Evolutionary conservation across 2,797 vertebrate genomes (phyloP).

Genomic region (Smutsia gigantea): DNA sequence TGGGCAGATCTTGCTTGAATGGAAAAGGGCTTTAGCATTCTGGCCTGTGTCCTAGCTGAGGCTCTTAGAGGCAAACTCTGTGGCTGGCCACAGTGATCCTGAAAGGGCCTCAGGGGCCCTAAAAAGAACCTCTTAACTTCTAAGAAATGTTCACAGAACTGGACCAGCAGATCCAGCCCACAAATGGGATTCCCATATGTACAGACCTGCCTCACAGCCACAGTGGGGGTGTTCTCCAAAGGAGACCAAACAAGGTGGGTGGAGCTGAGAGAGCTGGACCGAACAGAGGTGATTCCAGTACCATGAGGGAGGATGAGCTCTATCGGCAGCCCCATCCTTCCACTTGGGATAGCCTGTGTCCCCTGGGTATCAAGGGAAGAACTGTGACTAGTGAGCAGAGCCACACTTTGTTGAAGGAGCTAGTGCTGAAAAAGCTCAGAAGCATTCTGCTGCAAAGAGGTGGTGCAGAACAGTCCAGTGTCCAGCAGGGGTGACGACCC

Average conservation of each 20-base stretch:
- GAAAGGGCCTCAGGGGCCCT: neutral
- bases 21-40: neutral
- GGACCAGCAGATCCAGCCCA: neutral
- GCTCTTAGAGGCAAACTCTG: neutral
- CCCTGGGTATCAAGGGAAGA: neutral
- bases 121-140: neutral
- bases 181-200: neutral
- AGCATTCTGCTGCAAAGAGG: neutral
- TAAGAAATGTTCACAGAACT: neutral
- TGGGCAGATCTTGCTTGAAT: neutral
- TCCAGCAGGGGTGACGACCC: neutral
- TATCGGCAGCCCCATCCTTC: neutral
- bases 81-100: neutral
- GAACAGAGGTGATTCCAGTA: neutral
- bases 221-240: neutral
- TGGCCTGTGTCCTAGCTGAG: neutral
- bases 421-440: neutral
- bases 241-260: neutral
- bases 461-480: neutral
- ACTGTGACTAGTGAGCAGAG: neutral
- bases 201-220: neutral
- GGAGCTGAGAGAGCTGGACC: neutral
- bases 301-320: neutral
- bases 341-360: neutral
- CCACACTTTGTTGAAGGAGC: neutral